phyloP scores from a whole-genome alignment of 2,888 invertebrate species.

The Rhabditoides inermis region DNA sequence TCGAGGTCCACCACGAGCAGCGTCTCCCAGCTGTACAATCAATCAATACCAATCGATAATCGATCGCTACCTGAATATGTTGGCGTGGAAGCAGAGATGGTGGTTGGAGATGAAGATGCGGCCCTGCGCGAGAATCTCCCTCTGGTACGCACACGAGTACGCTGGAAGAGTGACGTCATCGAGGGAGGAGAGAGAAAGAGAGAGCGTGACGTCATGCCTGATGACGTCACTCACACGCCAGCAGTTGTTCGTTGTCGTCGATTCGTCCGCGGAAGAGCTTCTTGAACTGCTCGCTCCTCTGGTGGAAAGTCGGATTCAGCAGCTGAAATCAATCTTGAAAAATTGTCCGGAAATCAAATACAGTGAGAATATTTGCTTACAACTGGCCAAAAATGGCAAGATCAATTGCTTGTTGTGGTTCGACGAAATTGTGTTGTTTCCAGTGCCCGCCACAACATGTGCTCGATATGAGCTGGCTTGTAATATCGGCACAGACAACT shows the following conservation, averaged over 20 bases:
- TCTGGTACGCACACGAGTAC: slow-evolving; percentile 91
- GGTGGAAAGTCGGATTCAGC: slow-evolving; percentile 29
- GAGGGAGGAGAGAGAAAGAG: background rate
- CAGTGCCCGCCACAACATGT: too few species aligned
- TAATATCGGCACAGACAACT: too few species aligned
- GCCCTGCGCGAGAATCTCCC: slow-evolving; percentile 89
- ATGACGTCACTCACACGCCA: slow-evolving; percentile 20
- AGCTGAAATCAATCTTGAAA: too few species aligned
- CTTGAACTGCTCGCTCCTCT: slow-evolving; percentile 23
- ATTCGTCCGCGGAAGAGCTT: slow-evolving; percentile 23
- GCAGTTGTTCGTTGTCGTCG: slow-evolving; percentile 23
- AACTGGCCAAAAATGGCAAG: too few species aligned
- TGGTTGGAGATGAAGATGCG: slow-evolving; percentile 88
- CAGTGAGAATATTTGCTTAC: too few species aligned
- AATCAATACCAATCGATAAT: slow-evolving; percentile 52
- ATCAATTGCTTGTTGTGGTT: too few species aligned
- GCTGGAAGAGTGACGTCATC: slow-evolving; percentile 62
- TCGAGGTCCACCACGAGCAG: slow-evolving; percentile 75
- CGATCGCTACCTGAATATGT: slow-evolving; percentile 94
- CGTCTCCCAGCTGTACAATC: slow-evolving; percentile 28
- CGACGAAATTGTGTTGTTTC: too few species aligned
- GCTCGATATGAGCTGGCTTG: too few species aligned
- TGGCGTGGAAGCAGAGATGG: slow-evolving; percentile 91
- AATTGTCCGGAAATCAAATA: too few species aligned
- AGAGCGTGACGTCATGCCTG: background rate